phyloP scores from a whole-genome alignment of 1,140 invertebrate species.

The Araneus ventricosus region DNA sequence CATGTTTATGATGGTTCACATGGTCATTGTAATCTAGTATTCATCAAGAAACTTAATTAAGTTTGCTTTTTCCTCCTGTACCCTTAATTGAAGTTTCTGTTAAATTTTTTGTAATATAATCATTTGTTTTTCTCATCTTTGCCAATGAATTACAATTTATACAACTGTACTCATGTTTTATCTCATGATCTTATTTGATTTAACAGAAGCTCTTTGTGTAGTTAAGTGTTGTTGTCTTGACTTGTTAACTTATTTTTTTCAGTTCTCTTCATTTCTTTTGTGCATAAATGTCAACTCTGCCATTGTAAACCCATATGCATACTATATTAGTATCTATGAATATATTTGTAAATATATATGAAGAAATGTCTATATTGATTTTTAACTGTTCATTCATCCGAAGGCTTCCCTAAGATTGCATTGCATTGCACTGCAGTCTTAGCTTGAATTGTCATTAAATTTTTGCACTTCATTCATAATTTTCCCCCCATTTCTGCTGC shows the following conservation, averaged over 20 bases:
- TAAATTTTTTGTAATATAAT: constrained; percentile 36
- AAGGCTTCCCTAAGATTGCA: neutral
- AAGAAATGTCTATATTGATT: constrained; percentile 19
- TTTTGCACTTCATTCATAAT: constrained; percentile 3
- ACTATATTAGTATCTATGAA: constrained; percentile 31
- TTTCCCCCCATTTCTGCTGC: neutral
- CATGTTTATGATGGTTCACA: neutral
- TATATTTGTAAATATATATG: constrained; percentile 37
- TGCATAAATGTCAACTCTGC: neutral
- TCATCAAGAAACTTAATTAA: neutral
- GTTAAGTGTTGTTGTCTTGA: neutral
- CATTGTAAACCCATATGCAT: neutral
- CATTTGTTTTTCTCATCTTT: neutral
- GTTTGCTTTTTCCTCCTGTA: neutral
- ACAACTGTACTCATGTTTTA: neutral
- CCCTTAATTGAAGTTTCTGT: neutral
- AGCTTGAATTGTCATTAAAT: neutral
- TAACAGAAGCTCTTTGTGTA: neutral
- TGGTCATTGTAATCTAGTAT: neutral
- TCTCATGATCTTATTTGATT: neutral
- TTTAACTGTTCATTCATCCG: constrained; percentile 37
- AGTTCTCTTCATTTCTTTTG: constrained; percentile 23
- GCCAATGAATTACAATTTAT: neutral
- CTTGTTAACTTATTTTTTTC: constrained; percentile 42
- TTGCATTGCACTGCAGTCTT: neutral